Evolutionary conservation across 2,797 vertebrate species (phyloP).

Genomic region (Babyrousa celebensis): DNA sequence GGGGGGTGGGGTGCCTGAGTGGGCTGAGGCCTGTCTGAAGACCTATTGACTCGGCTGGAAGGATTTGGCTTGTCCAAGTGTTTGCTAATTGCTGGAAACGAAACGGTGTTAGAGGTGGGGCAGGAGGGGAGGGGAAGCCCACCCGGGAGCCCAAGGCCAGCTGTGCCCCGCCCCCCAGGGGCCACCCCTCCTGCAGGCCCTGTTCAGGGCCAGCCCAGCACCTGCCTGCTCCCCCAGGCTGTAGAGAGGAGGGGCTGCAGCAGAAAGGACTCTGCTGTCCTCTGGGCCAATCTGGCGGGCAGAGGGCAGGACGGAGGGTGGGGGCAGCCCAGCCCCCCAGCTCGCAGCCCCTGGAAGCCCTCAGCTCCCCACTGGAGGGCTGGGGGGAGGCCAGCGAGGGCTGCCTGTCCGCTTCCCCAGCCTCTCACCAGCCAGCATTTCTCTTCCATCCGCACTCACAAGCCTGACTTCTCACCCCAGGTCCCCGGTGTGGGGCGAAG

Average conservation of each 20-base stretch:
- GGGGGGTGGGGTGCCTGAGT: constrained; percentile 76
- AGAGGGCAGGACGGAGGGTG: background rate
- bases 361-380: constrained; percentile 62
- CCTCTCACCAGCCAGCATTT: constrained; percentile 51
- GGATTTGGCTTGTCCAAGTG: constrained; percentile 73
- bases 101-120: constrained; percentile 73
- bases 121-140: constrained; percentile 43
- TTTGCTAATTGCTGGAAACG: constrained; percentile 86
- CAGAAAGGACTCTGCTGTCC: constrained; percentile 67
- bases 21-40: constrained; percentile 83
- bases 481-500: constrained; percentile 77
- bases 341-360: constrained; percentile 42
- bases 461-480: constrained; percentile 79
- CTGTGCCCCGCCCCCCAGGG: constrained; percentile 5
- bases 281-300: constrained; percentile 50
- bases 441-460: constrained; percentile 55
- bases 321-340: background rate
- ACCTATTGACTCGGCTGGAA: constrained; percentile 75
- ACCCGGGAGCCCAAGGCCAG: constrained; percentile 53
- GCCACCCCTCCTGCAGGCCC: constrained; percentile 27
- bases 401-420: constrained; percentile 50
- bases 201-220: constrained; percentile 51
- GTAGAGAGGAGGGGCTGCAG: constrained; percentile 9
- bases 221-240: constrained; percentile 70
- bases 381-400: constrained; percentile 52